phyloP scores from a whole-genome alignment of 2,113 vertebrate genomes.

The Daubentonia madagascariensis region DNA sequence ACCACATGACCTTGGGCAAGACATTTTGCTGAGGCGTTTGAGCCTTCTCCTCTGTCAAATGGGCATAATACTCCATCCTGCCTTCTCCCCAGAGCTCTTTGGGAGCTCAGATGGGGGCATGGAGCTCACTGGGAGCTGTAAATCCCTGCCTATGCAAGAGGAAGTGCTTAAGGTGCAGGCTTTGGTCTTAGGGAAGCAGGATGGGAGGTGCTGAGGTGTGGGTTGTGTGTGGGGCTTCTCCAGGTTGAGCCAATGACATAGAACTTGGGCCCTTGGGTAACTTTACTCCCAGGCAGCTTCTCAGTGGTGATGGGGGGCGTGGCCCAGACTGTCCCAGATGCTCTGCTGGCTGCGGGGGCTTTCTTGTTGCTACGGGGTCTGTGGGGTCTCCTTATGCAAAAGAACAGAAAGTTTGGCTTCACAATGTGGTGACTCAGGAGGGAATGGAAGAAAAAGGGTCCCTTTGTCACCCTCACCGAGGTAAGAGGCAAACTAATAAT shows the following conservation, averaged over 20 bases:
- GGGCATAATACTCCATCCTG: background rate
- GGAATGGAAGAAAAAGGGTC: background rate
- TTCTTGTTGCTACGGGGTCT: background rate
- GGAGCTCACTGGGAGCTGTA: background rate
- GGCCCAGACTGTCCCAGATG: background rate
- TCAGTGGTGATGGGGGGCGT: background rate
- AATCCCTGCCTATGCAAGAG: background rate
- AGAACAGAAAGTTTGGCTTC: background rate
- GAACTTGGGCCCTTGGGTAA: background rate
- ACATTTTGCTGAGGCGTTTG: background rate
- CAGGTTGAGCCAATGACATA: background rate
- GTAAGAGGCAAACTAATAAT: background rate
- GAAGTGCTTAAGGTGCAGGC: background rate
- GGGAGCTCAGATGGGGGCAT: background rate
- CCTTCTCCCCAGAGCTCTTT: background rate
- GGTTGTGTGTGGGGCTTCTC: no score
- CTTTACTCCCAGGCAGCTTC: background rate
- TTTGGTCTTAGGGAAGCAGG: background rate
- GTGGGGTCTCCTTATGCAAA: background rate
- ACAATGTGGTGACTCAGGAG: background rate
- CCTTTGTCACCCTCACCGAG: background rate
- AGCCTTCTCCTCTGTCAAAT: background rate
- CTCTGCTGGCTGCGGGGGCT: background rate
- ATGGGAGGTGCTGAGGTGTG: background rate
- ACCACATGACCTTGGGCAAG: background rate